These are phyloP conservation scores for Cabera pusaria DNA, from an alignment of 2,888 invertebrate species.

Conservation along the genomic window DNA sequence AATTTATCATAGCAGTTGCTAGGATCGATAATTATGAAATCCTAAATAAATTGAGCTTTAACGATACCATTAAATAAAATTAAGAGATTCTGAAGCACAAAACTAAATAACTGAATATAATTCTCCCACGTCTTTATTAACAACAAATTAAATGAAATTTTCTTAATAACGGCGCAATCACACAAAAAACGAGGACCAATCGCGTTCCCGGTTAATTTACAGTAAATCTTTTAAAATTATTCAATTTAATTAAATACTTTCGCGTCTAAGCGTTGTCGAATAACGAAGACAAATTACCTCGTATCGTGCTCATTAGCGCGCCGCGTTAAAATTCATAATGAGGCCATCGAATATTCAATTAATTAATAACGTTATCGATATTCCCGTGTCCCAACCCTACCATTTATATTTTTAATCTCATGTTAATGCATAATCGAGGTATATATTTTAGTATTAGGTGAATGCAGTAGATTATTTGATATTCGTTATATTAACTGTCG, in stretches of 20 bases:
- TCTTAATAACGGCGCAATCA: conserved; percentile 20
- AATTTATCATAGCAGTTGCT: no score
- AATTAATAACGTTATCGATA: conserved; percentile 68
- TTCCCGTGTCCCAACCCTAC: conserved; percentile 36
- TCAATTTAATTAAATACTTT: conserved; percentile 56
- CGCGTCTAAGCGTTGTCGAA: conserved; percentile 46
- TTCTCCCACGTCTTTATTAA: no score
- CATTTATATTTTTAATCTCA: conserved; percentile 39
- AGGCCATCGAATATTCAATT: conserved; percentile 68
- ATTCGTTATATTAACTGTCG: no score
- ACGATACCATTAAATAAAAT: no score
- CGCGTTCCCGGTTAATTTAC: conserved; percentile 44
- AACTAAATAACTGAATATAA: no score
- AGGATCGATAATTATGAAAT: no score
- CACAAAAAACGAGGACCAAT: conserved; percentile 26
- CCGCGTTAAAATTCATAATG: conserved; percentile 76
- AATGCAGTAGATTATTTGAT: no score
- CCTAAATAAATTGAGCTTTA: no score
- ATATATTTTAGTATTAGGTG: no score
- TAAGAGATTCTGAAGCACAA: no score
- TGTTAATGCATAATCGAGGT: conserved; percentile 32
- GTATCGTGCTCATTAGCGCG: conserved; percentile 59
- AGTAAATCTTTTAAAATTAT: conserved; percentile 62
- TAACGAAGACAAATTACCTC: conserved; percentile 72
- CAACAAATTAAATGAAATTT: conserved; percentile 29